Conservation (phyloP, 2,797 vertebrate species). For the Okamejei kenojei region DNA sequence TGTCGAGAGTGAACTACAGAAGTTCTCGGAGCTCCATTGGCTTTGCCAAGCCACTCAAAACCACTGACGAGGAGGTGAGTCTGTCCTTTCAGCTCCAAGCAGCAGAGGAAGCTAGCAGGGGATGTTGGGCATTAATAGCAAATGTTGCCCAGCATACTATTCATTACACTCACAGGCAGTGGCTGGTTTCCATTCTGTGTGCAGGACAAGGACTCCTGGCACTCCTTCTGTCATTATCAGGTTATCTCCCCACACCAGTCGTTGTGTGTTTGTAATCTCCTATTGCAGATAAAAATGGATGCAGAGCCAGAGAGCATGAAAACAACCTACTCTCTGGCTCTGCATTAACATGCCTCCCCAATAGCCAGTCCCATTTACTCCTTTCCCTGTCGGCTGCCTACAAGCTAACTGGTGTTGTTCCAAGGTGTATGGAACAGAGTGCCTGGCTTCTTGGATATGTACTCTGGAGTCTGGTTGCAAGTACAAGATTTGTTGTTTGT, state of each 20-base stretch:
- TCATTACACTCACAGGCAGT: background rate
- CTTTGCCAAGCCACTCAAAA: conserved; percentile 73
- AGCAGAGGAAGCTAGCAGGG: background rate
- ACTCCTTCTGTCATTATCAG: background rate
- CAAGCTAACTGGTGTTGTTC: background rate
- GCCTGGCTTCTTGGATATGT: background rate
- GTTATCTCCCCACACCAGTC: background rate
- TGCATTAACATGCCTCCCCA: background rate
- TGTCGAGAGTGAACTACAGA: conserved; percentile 74
- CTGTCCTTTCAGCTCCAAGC: background rate
- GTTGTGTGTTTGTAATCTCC: background rate
- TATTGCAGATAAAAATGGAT: background rate
- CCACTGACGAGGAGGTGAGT: conserved; percentile 67
- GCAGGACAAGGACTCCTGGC: background rate
- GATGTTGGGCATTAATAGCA: background rate
- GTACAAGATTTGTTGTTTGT: background rate
- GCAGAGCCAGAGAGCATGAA: too few relatives aligned
- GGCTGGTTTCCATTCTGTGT: background rate
- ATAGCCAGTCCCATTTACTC: background rate
- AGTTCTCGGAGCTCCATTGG: conserved; percentile 82
- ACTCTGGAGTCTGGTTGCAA: background rate
- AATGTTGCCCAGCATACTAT: background rate
- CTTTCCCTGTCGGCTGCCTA: background rate
- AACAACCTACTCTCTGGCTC: background rate
- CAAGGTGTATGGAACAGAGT: background rate